A percentile compares a stretch with the other conserved stretches of the same genome.
Conservation (phyloP, 2,797 vertebrate genomes). For the Gobionotothen gibberifrons region DNA sequence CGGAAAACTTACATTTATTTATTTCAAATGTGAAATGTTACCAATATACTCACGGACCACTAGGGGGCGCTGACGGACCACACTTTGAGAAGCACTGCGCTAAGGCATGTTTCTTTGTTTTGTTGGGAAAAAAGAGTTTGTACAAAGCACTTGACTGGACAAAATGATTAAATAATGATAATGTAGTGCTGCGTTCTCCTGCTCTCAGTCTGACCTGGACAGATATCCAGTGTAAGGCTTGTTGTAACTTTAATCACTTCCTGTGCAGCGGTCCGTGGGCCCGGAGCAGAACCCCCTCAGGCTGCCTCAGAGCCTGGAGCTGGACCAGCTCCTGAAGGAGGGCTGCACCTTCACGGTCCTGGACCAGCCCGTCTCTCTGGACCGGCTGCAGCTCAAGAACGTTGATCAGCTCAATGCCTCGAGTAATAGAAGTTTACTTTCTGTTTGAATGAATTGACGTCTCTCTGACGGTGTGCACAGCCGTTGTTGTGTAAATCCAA, state of each 20-base stretch:
- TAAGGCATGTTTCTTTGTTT: no score
- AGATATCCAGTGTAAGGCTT: neutral
- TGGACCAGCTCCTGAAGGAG: constrained; percentile 90
- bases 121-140: no score
- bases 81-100: no score
- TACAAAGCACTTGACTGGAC: no score
- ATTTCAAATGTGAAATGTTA: no score
- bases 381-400: constrained; percentile 89
- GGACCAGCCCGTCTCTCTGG: constrained; percentile 91
- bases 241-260: neutral
- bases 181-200: neutral
- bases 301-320: constrained; percentile 85
- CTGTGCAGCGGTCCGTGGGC: constrained; percentile 79
- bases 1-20: no score
- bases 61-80: no score
- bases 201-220: neutral
- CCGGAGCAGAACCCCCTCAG: constrained; percentile 82
- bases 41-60: no score
- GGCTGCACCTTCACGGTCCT: constrained; percentile 88
- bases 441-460: neutral
- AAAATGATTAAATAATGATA: no score
- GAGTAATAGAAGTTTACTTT: constrained; percentile 72
- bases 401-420: constrained; percentile 87
- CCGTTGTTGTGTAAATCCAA: neutral
- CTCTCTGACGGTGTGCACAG: neutral